Base-by-base conservation (phyloP, 2,113 vertebrate genomes). In the Lophochroa leadbeateri region DNA sequence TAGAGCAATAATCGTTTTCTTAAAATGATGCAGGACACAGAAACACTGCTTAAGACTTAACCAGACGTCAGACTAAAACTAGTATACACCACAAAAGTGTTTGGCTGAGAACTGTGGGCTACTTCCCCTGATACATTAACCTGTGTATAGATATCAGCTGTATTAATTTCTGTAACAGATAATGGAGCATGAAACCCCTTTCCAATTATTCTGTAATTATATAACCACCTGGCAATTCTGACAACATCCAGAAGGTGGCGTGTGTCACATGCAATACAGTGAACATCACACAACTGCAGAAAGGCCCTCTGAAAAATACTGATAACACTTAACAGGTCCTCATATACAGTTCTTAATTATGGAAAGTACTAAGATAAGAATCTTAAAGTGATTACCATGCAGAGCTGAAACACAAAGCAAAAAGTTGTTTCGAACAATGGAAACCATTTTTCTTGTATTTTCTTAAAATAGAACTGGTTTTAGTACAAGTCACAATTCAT, bases 201-300 rank as follows among this genome's bases (percentile, higher is more conserved):
- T 5, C 5, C 55, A 17, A 25, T 47, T 18, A 23, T 47, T 81
- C 79, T 23, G 2, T 21, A 11, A 69, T 78, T 53, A 39, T 41
- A 13, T 41, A 60, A 76, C 64, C 23, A 75, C 21, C 41, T 37
- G 35, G 64, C 50, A 96, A 67, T 97, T 94, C 95, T 74, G 7
- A 35, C 8, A 92, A 88, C 11, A 63, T 17, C 96, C 98, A 97
- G 97, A 67, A 98, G 98, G 88, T 97, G 97, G 97, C 95, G 74
- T 23, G 61, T 94, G 60, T 18, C 67, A 82, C 98, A 97, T 72
- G 60, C 76, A 82, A 39, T 75, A 90, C 11, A 49, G 60, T 7
- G 25, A 41, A 67, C 41, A 72, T 13, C 3, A 1, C 13, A 29
- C 9, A 65, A 46, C 52, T 18, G 11, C 33, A 77, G 35, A 69